Evolutionary conservation across 2,888 invertebrate genomes (phyloP), one percentile per base, ranked within the genome.

Genomic region (Drosophila demipolita): DNA sequence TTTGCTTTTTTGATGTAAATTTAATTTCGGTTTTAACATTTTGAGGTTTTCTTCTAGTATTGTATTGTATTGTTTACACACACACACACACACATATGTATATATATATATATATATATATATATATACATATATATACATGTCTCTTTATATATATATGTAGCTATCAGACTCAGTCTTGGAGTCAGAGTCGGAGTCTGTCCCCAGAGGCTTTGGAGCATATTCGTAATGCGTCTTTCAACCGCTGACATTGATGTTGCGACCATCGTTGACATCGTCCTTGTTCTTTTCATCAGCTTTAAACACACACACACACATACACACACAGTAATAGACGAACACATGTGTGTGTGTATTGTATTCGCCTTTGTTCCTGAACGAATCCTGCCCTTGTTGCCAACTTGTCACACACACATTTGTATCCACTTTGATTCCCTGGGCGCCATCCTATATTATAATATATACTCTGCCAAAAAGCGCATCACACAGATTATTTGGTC

Each of bases 11-110:
- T 81, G 89, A 87, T 87, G 86, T 90, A 90, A 87, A 87, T 87
- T 90, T 87, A 90, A 87, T 87, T 87, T 90, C 67, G 90, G 86
- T 83, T 88, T 84, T 66, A 85, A 79, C 89, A 81, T 90, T 87
- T 90, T 88, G 87, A 89, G 86, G 86, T 88, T 89, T 74, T 55
- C 50, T 64, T 65, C 63, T 55, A 40, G 52, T 45, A 40, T 29
- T 23, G 23, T 23, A 23, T 23, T 23, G 45, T 42, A 52, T 52
- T 15, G 3, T 3, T 32, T 20, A 40, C 45, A 3, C 12, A 62
- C 15, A 23, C n/a, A 12, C 23, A 32, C n/a, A 15, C 11, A n/a
- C 11, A 55, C 12, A 29, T 20, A 49, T 12, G 4, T 36, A 40
- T 40, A 32, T 52, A 20, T 35, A 15, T 23, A 12, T 29, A 32